Evolutionary conservation across 2,888 invertebrate species (phyloP).

Genomic region (Macropis europaea): DNA sequence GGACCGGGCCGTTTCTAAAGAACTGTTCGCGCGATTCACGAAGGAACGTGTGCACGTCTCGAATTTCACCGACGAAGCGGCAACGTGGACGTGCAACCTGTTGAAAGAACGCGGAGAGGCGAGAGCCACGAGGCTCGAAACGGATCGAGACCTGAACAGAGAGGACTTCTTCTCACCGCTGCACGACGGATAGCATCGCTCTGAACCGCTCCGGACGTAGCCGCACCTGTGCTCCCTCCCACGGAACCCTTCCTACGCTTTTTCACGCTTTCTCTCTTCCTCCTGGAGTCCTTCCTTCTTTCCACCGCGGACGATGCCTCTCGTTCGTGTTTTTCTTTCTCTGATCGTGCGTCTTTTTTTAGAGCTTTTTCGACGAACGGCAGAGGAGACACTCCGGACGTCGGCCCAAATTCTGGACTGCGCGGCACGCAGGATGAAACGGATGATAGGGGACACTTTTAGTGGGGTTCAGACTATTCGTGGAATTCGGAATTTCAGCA

Average conservation of each 20-base stretch:
- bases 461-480: too few species aligned
- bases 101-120: slow-evolving; percentile 8
- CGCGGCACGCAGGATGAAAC: too few species aligned
- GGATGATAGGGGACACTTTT: too few species aligned
- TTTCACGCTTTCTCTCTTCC: slow-evolving; percentile 41
- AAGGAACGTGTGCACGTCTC: neutral
- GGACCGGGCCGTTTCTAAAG: too few species aligned
- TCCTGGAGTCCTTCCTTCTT: slow-evolving; percentile 7
- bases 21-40: neutral
- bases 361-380: neutral
- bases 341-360: slow-evolving; percentile 1
- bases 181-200: slow-evolving; percentile 58
- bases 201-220: slow-evolving; percentile 65
- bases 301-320: neutral
- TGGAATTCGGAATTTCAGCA: too few species aligned
- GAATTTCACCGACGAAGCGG: slow-evolving; percentile 7
- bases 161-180: slow-evolving; percentile 31
- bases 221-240: slow-evolving; percentile 70
- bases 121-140: slow-evolving; percentile 23
- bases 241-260: slow-evolving; percentile 39
- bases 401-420: neutral
- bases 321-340: neutral
- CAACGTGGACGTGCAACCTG: slow-evolving; percentile 25
- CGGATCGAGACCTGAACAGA: slow-evolving; percentile 18
- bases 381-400: too few species aligned